Base-by-base conservation (phyloP, 1,140 invertebrate genomes). In the Dreissena rostriformis region DNA sequence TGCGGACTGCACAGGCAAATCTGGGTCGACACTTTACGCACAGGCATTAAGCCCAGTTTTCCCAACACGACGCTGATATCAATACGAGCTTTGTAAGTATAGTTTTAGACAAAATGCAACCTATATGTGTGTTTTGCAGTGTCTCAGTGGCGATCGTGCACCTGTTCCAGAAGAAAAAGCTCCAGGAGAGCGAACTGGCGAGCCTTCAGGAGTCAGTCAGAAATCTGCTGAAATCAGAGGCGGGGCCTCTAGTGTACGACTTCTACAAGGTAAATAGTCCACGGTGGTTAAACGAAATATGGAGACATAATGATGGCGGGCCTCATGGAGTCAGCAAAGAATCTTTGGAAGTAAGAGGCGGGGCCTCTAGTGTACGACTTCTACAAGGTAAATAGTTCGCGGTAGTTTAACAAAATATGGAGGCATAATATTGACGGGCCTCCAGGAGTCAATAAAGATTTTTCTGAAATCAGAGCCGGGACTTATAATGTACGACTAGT, bases 151-250 rank as follows among this genome's bases (percentile, higher is more conserved):
- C 91, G 7, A 85, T 92, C 14, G 84, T 92, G 57, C 90, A 92
- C 24, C 65, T 92, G 7, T 92, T 92, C 73, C 91, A 92, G 68
- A 90, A 87, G 65, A 90, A 90, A 65, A 82, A 79, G 15, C 78
- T 92, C 12, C 88, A 86, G 65, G 91, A 91, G 52, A 89, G 87
- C 49, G 91, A 91, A 77, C 73, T 92, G 28, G 84, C 88, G 24
- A 70, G 72, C 5, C 51, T 91, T 10, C 91, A 92, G 72, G 90
- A 91, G 68, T 86, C 88, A 57, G 86, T 91, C 29, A 87, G 91
- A 89, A 90, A 86, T 22, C 39, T 39, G 7, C 39, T 72, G 15
- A 49, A 72, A 8, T 87, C 88, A 6, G 89, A 90, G 15, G 86
- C 86, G 0, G 88, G 88, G 14, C 88, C 89, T 29, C 73, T 89